Conservation (phyloP, 2,113 vertebrate genomes). For the Scomber scombrus region DNA sequence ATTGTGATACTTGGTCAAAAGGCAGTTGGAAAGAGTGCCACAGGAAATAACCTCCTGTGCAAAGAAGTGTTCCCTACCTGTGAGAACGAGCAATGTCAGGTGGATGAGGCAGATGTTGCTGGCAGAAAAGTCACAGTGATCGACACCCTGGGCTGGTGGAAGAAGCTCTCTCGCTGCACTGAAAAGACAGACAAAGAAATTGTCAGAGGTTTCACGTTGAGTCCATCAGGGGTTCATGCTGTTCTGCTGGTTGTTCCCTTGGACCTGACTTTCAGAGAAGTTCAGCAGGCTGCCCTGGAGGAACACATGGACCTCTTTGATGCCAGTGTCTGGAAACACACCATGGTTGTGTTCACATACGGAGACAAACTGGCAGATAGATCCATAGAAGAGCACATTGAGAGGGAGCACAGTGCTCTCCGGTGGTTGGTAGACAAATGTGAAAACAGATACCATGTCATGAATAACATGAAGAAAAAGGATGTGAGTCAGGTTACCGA, state of each 20-base stretch:
- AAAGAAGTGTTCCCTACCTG: constrained; percentile 32
- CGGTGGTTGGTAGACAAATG: constrained; percentile 67
- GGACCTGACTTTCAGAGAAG: constrained; percentile 44
- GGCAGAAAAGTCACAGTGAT: constrained; percentile 53
- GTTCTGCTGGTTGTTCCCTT: constrained; percentile 64
- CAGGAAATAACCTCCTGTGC: constrained; percentile 56
- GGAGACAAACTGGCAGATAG: constrained; percentile 49
- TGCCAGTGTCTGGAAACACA: constrained; percentile 63
- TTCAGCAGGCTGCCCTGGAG: constrained; percentile 24
- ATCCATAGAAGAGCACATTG: constrained; percentile 68
- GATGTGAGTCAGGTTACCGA: constrained; percentile 48
- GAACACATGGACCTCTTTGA: constrained; percentile 59
- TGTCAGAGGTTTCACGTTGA: constrained; percentile 34
- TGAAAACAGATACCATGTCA: constrained; percentile 66
- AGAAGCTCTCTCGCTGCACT: background rate
- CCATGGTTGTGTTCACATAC: constrained; percentile 66
- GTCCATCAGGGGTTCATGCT: constrained; percentile 46
- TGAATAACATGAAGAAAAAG: constrained; percentile 52
- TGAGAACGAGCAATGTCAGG: background rate
- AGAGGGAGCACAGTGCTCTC: constrained; percentile 41
- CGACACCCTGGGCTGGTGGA: constrained; percentile 65
- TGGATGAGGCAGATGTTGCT: background rate
- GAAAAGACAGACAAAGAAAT: constrained; percentile 54
- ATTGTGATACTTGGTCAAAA: constrained; percentile 62
- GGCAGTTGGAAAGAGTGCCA: constrained; percentile 57